phyloP scores from a whole-genome alignment of 2,888 invertebrate genomes.

The Physocephala rufipes region DNA sequence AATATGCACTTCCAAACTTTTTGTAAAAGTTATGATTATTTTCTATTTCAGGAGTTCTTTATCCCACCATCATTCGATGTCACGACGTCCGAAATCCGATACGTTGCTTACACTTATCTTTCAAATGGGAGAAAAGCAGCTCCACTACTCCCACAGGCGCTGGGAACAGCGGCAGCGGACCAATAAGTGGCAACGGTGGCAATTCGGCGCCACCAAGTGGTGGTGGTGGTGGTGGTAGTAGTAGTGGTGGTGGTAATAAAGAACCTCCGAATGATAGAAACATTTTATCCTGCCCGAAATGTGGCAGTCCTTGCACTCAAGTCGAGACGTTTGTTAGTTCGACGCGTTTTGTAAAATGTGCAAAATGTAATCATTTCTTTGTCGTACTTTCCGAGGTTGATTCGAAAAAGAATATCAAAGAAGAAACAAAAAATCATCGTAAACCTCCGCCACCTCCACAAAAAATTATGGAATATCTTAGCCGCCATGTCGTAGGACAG shows the following conservation, averaged over 20 bases:
- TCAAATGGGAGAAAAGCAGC: slow-evolving; percentile 35
- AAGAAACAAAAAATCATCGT: slow-evolving; percentile 74
- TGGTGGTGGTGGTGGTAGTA: slow-evolving; percentile 41
- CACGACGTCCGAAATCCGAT: slow-evolving; percentile 42
- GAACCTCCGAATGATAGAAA: slow-evolving; percentile 71
- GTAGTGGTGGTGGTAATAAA: slow-evolving; percentile 60
- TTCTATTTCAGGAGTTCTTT: slow-evolving; percentile 37
- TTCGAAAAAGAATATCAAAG: slow-evolving; percentile 85
- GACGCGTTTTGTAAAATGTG: slow-evolving; percentile 96
- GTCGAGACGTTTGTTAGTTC: slow-evolving; percentile 98
- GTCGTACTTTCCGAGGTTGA: slow-evolving; percentile 94
- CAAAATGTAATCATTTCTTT: slow-evolving; percentile 98
- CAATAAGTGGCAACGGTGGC: slow-evolving; percentile 38
- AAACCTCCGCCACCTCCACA: slow-evolving; percentile 96
- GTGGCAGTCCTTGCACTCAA: slow-evolving; percentile 96
- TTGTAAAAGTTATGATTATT: neutral
- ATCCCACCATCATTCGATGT: slow-evolving; percentile 30
- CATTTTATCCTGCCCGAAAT: slow-evolving; percentile 92
- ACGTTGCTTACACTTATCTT: slow-evolving; percentile 43
- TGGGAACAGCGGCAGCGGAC: slow-evolving; percentile 43
- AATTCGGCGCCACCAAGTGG: slow-evolving; percentile 7
- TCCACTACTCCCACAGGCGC: slow-evolving; percentile 38
- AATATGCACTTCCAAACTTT: too few species aligned
- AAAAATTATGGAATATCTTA: slow-evolving; percentile 96
- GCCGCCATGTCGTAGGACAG: slow-evolving; percentile 97